Conservation (phyloP, 2,888 invertebrate genomes). For the Aspidiotus destructor region DNA sequence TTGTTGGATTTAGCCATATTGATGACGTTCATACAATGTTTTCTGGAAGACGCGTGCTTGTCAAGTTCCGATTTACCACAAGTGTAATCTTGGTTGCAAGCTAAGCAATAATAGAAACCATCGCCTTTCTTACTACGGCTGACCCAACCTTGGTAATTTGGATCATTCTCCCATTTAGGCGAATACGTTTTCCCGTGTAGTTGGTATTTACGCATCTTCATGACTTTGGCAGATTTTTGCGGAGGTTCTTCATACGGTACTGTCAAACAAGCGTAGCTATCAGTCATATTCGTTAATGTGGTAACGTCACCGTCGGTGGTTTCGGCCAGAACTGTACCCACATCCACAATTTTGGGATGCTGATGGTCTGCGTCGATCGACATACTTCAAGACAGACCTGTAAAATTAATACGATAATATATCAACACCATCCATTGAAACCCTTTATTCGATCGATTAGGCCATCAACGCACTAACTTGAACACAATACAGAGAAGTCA, state of each 20-base stretch:
- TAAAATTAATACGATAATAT: too few species aligned
- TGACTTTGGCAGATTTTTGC: not conserved
- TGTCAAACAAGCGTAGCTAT: not conserved
- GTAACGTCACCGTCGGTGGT: not conserved
- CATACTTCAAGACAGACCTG: too few species aligned
- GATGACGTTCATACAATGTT: constrained; percentile 23
- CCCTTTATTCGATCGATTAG: too few species aligned
- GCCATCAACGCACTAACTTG: too few species aligned
- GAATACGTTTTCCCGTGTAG: constrained; percentile 21
- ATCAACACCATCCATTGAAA: too few species aligned
- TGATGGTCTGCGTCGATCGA: too few species aligned
- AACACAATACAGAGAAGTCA: too few species aligned
- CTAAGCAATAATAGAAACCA: constrained; percentile 24
- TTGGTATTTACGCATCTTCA: constrained; percentile 18
- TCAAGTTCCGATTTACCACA: constrained; percentile 27
- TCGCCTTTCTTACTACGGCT: constrained; percentile 23
- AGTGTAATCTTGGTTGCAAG: constrained; percentile 23
- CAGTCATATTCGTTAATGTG: not conserved
- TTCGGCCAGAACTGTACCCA: not conserved
- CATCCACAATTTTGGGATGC: too few species aligned
- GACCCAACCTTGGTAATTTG: constrained; percentile 20
- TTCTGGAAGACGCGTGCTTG: constrained; percentile 22
- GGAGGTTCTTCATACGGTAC: not conserved
- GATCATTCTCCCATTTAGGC: constrained; percentile 24
- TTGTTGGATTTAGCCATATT: not conserved